Evolutionary conservation across 2,797 vertebrate species (phyloP).

Genomic region (Meda fulgida): DNA sequence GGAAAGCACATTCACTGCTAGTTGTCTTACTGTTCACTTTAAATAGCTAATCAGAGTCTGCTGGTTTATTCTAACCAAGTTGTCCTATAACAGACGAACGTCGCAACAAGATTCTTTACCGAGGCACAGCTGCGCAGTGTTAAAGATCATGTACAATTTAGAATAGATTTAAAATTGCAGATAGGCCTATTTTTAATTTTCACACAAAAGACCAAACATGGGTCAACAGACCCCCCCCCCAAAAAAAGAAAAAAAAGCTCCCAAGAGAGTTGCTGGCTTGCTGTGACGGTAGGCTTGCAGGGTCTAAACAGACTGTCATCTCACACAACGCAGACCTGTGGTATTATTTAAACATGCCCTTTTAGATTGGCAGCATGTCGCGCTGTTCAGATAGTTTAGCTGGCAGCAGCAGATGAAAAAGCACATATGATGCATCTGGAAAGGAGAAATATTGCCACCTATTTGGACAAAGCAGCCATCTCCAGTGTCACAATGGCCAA

Average conservation of each 20-base stretch:
- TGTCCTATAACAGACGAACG: too few relatives aligned
- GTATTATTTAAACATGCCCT: constrained; percentile 47
- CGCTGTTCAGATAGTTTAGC: not conserved
- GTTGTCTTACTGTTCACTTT: too few relatives aligned
- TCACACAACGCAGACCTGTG: constrained; percentile 37
- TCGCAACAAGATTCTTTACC: not conserved
- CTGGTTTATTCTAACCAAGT: too few relatives aligned
- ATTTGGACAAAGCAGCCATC: constrained; percentile 2
- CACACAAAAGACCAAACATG: too few relatives aligned
- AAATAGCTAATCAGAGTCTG: too few relatives aligned
- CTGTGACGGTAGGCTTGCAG: not conserved
- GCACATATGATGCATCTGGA: constrained; percentile 18
- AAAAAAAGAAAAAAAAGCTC: not conserved
- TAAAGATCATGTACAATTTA: not conserved
- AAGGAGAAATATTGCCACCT: constrained; percentile 8
- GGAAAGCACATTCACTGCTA: too few relatives aligned
- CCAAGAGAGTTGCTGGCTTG: not conserved
- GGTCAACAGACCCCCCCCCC: too few relatives aligned
- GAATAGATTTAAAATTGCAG: constrained; percentile 20
- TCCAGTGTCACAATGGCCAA: not conserved
- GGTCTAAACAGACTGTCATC: constrained; percentile 46
- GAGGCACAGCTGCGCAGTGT: not conserved
- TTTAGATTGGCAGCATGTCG: constrained; percentile 25
- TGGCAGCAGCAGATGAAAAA: constrained; percentile 15
- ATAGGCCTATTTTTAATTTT: too few relatives aligned